A percentile compares a stretch with the other conserved stretches of the same genome.
These are phyloP conservation scores for Sinocyclocheilus grahami DNA, from an alignment of 2,113 vertebrate species.

Conservation along the genomic window DNA sequence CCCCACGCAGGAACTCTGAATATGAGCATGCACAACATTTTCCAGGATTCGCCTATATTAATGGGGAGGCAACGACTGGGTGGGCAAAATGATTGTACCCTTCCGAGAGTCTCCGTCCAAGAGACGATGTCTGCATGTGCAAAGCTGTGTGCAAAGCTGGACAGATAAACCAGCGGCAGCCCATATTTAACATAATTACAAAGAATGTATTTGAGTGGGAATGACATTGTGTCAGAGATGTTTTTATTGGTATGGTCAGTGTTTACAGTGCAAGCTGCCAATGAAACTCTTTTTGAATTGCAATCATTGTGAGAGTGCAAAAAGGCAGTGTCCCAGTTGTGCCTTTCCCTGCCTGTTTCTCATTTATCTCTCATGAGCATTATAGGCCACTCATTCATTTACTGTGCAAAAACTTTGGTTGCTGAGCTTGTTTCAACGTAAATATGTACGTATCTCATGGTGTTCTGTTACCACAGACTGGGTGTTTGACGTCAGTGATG, in stretches of 20 bases:
- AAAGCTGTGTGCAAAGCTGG: conserved; percentile 16
- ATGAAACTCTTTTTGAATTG: conserved; percentile 19
- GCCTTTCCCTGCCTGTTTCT: conserved; percentile 34
- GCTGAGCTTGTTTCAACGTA: not conserved
- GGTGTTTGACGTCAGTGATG: conserved; percentile 63
- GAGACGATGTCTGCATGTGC: conserved; percentile 10
- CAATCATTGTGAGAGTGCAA: conserved; percentile 33
- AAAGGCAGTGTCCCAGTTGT: conserved; percentile 35
- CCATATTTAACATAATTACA: conserved; percentile 15
- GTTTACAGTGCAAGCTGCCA: conserved; percentile 20
- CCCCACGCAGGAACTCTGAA: conserved; percentile 92
- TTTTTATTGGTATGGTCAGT: conserved; percentile 14
- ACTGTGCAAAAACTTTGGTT: not conserved
- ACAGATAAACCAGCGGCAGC: conserved; percentile 18
- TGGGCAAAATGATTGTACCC: conserved; percentile 86
- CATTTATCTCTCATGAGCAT: not conserved
- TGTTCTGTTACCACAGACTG: conserved; percentile 63
- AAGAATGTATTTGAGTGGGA: conserved; percentile 3
- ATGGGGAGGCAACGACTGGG: conserved; percentile 93
- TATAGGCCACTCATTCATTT: not conserved
- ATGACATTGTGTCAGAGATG: conserved; percentile 6
- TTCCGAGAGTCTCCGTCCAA: too few relatives aligned
- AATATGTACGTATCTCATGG: conserved; percentile 41
- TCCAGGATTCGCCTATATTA: conserved; percentile 98
- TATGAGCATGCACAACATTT: conserved; percentile 99